Conservation (phyloP, 1,140 invertebrate genomes). For the Halesus radiatus region DNA sequence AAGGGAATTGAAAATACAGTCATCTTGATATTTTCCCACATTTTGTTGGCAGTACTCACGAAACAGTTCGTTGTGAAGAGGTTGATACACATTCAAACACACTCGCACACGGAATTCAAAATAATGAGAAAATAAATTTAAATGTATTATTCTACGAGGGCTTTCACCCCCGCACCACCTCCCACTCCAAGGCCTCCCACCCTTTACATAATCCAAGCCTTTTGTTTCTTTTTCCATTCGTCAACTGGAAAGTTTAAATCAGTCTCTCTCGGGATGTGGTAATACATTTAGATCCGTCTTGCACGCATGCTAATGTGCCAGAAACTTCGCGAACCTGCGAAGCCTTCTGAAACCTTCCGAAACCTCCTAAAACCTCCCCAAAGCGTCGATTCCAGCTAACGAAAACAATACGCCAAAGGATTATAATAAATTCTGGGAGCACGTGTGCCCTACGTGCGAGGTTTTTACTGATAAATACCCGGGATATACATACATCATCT, state of each 20-base stretch:
- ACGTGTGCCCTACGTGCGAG: constrained; percentile 26
- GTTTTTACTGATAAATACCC: constrained; percentile 50
- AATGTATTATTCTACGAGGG: constrained; percentile 18
- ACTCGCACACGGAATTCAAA: constrained; percentile 38
- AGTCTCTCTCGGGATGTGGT: constrained; percentile 42
- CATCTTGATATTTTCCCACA: too few relatives aligned
- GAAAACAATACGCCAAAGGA: constrained; percentile 54
- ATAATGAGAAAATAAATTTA: constrained; percentile 39
- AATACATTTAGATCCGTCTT: constrained; percentile 48
- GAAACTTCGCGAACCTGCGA: background rate
- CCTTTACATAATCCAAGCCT: constrained; percentile 43
- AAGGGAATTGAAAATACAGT: too few relatives aligned
- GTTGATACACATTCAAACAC: constrained; percentile 44
- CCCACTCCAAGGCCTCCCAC: too few relatives aligned
- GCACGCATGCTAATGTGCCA: constrained; percentile 52
- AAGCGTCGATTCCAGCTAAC: constrained; percentile 40
- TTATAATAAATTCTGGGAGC: constrained; percentile 51
- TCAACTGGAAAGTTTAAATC: constrained; percentile 49
- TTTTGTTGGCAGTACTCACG: background rate
- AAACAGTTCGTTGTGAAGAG: constrained; percentile 22
- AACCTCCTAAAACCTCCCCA: background rate
- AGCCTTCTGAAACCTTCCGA: background rate
- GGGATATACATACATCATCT: constrained; percentile 31
- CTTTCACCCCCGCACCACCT: background rate
- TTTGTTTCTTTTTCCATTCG: constrained; percentile 50